These are phyloP conservation scores for Tetragnatha versicolor DNA, from an alignment of 1,140 invertebrate genomes.

Conservation along the genomic window DNA sequence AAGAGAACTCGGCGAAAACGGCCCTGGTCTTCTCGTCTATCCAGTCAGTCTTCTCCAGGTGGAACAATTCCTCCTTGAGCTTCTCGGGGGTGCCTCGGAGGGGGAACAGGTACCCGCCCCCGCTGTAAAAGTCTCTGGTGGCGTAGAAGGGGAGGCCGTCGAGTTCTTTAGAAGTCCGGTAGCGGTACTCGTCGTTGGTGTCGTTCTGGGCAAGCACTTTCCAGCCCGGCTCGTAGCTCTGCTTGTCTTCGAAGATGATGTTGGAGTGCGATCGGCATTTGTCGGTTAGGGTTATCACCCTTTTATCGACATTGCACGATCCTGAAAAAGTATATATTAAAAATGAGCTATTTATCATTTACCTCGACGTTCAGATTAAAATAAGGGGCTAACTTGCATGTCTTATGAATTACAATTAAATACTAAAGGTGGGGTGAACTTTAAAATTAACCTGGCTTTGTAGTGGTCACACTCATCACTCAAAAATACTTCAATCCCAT, in stretches of 20 bases:
- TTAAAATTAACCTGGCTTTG: too few species aligned
- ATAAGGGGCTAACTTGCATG: too few species aligned
- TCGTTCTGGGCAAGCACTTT: slow-evolving; percentile 56
- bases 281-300: slow-evolving; percentile 54
- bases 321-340: slow-evolving; percentile 34
- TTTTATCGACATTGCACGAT: slow-evolving; percentile 57
- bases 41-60: slow-evolving; percentile 66
- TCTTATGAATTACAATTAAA: too few species aligned
- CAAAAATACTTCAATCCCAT: too few species aligned
- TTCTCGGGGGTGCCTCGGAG: slow-evolving; percentile 64
- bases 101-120: slow-evolving; percentile 69
- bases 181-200: slow-evolving; percentile 62
- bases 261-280: slow-evolving; percentile 57
- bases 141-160: slow-evolving; percentile 67
- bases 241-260: slow-evolving; percentile 59
- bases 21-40: slow-evolving; percentile 69
- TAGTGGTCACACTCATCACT: too few species aligned
- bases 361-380: neutral
- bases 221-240: slow-evolving; percentile 62
- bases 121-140: slow-evolving; percentile 65
- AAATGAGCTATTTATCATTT: neutral
- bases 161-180: slow-evolving; percentile 61
- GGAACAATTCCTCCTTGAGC: slow-evolving; percentile 61
- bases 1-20: slow-evolving; percentile 70
- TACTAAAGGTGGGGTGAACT: too few species aligned